Evolutionary conservation across 2,113 vertebrate genomes (phyloP).

Genomic region (Corythornis cristatus): DNA sequence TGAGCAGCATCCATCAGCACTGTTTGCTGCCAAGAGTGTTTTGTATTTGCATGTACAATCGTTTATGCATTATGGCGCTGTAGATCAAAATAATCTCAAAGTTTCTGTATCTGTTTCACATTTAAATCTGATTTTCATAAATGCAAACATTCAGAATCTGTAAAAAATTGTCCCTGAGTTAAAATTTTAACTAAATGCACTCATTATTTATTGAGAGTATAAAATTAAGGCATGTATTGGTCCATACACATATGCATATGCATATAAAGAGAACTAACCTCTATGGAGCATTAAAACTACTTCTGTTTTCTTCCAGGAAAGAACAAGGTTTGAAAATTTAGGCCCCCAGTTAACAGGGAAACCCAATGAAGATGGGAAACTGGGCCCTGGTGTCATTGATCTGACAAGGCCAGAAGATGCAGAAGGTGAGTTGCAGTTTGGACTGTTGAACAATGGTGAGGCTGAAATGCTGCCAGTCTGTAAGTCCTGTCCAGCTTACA

Average conservation of each 20-base stretch:
- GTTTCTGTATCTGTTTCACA: slow-evolving; percentile 59
- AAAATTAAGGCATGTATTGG: background rate
- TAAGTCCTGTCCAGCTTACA: background rate
- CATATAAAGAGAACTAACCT: background rate
- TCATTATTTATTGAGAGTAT: slow-evolving; percentile 24
- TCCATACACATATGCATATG: background rate
- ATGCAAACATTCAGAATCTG: slow-evolving; percentile 32
- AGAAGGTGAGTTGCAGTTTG: slow-evolving; percentile 86
- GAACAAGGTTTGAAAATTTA: slow-evolving; percentile 92
- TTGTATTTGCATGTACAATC: slow-evolving; percentile 49
- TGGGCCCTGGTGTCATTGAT: slow-evolving; percentile 96
- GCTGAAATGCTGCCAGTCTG: background rate
- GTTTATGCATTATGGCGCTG: slow-evolving; percentile 19
- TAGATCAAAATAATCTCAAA: slow-evolving; percentile 59
- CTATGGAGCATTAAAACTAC: background rate
- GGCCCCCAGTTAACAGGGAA: slow-evolving; percentile 91
- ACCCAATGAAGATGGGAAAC: slow-evolving; percentile 91
- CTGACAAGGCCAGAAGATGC: slow-evolving; percentile 97
- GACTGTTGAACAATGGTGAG: background rate
- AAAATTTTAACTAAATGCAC: slow-evolving; percentile 37
- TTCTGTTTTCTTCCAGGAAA: slow-evolving; percentile 84
- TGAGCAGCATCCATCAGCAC: background rate
- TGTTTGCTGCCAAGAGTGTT: slow-evolving; percentile 35
- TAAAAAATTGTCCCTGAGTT: slow-evolving; percentile 10
- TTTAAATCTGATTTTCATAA: slow-evolving; percentile 65